These are phyloP conservation scores for Diploptera punctata DNA, from an alignment of 2,888 invertebrate genomes.

Conservation along the genomic window DNA sequence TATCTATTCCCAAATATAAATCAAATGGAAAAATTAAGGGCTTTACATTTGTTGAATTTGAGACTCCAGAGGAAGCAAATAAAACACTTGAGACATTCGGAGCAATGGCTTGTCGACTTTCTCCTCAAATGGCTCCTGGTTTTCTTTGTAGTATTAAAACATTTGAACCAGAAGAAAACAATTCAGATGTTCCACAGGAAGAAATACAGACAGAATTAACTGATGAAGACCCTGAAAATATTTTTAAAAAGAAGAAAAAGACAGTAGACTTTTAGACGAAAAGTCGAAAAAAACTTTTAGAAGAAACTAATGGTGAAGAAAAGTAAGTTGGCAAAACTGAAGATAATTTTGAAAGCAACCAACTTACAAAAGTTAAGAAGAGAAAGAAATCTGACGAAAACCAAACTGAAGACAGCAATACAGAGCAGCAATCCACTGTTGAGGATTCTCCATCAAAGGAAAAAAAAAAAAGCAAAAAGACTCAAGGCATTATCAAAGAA, in stretches of 20 bases:
- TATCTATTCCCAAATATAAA: conserved; percentile 87
- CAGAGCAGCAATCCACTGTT: too few species aligned
- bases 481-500: too few species aligned
- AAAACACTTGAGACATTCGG: conserved; percentile 75
- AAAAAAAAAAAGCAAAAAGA: too few species aligned
- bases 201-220: conserved; percentile 12
- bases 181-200: conserved; percentile 42
- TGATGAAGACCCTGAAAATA: neutral
- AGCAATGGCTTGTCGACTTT: conserved; percentile 76
- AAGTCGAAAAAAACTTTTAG: conserved; percentile 16
- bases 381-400: conserved; percentile 32
- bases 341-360: conserved; percentile 12
- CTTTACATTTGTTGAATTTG: conserved; percentile 90
- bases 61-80: conserved; percentile 70
- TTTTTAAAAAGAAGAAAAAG: conserved; percentile 10
- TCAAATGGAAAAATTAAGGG: conserved; percentile 82
- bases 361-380: conserved; percentile 12
- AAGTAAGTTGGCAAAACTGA: neutral
- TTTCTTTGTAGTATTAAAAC: conserved; percentile 76
- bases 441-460: neutral
- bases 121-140: conserved; percentile 72
- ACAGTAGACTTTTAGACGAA: conserved; percentile 6
- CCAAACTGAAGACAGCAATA: neutral
- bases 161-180: conserved; percentile 56
- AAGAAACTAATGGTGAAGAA: neutral